Evolutionary conservation across 2,888 invertebrate genomes (phyloP), one percentile per base, ranked within the genome.

Genomic region (Prenolepis imparis): DNA sequence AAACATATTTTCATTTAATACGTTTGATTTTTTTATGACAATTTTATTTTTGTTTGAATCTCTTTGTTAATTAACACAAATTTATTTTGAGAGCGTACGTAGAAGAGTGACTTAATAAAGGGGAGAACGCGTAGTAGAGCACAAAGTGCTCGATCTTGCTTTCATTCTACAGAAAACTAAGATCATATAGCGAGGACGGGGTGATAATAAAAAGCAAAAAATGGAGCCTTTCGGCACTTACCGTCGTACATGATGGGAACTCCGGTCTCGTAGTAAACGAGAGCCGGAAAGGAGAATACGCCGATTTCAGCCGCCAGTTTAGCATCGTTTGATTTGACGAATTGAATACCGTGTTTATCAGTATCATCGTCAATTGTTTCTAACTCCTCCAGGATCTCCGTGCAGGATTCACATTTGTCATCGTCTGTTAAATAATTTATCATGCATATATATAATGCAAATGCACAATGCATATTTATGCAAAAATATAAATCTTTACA

Each of bases 161-260:
- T 36, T 21, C 44, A 6, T 61, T 80, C 6, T 0, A 36, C 6
- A 12, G 55, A 32, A 72, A 48, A 78, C 41, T 12, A 44, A 15
- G 18, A 70, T 67, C 28, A 5, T 32, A 18, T 21, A 28, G 24
- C 11, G 32, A 36, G 28, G 39, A 8, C 11, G 9, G n/a, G 59
- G 3, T 59, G 18, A 70, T 21, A 41, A 72, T 57, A 80, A 70
- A 82, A 84, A 89, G 78, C 80, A 77, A 67, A 84, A 84, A 72
- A 68, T 82, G 77, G 59, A 84, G 78, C 48, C 85, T 88, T 74
- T 88, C 77, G 84, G 87, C 77, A 94, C 97, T 97, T 96, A 98
- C 98, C 98, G 96, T 98, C 98, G 95, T 98, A 98, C 97, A 98
- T 98, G 93, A 98, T 98, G 91, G 98, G 98, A 90, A 98, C 98